Percentiles rank a stretch among this genome's conserved stretches.
These are phyloP conservation scores for Callopanchax toddi DNA, from an alignment of 2,113 vertebrate species.

Conservation along the genomic window DNA sequence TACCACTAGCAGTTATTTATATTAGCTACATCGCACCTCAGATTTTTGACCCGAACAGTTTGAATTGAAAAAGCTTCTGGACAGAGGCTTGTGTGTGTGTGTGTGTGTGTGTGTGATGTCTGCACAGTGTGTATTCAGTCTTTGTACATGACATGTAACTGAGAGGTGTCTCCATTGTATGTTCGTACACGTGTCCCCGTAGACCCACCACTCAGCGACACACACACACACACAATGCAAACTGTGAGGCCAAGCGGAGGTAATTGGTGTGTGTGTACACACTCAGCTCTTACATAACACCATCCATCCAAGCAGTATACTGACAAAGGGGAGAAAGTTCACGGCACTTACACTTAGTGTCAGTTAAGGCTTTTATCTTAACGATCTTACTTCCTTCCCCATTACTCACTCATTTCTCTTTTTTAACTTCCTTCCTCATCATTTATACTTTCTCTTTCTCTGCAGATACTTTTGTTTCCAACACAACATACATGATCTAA, in stretches of 20 bases:
- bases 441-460: background rate
- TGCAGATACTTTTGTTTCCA: conserved; percentile 12
- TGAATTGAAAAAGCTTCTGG: too few relatives aligned
- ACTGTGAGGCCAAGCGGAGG: conserved; percentile 48
- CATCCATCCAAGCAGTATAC: conserved; percentile 50
- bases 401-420: conserved; percentile 39
- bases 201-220: background rate
- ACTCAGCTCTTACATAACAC: conserved; percentile 69
- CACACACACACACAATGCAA: conserved; percentile 11
- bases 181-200: conserved; percentile 10
- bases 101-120: too few relatives aligned
- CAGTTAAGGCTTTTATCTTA: conserved; percentile 58
- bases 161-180: conserved; percentile 31
- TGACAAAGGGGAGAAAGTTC: conserved; percentile 65
- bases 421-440: conserved; percentile 40
- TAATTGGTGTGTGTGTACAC: conserved; percentile 65
- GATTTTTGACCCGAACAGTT: too few relatives aligned
- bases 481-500: background rate
- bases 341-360: conserved; percentile 34
- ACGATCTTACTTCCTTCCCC: conserved; percentile 54
- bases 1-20: too few relatives aligned
- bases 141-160: conserved; percentile 41
- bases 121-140: conserved; percentile 14
- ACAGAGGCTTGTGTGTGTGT: conserved; percentile 24
- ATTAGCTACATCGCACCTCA: too few relatives aligned